Conservation (phyloP, 2,113 vertebrate species). For the Pandion haliaetus region DNA sequence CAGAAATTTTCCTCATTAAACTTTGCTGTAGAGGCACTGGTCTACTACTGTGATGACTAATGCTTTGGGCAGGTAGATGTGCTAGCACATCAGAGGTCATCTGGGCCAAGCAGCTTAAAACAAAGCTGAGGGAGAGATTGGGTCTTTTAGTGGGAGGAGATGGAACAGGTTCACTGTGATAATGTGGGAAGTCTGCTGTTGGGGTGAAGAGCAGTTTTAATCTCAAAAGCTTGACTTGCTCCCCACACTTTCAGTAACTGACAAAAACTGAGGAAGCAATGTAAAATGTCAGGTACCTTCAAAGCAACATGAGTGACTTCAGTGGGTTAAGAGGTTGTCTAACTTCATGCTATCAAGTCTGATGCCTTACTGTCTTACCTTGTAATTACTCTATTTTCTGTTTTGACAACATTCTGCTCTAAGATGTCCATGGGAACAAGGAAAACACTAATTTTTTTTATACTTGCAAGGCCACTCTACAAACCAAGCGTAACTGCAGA, state of each 20-base stretch:
- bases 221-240: neutral
- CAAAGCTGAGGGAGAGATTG: neutral
- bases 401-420: neutral
- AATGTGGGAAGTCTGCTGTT: neutral
- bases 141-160: neutral
- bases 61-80: neutral
- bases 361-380: neutral
- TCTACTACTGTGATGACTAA: neutral
- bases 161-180: neutral
- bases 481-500: neutral
- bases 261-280: neutral
- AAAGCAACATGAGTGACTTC: neutral
- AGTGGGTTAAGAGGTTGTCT: neutral
- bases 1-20: neutral
- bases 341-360: neutral
- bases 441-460: neutral
- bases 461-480: neutral
- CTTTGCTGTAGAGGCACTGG: neutral
- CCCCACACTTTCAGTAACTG: fast-evolving
- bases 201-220: neutral
- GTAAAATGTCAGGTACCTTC: neutral
- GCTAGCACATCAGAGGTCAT: neutral
- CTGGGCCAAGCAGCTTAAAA: neutral
- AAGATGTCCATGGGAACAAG: neutral
- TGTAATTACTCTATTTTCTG: neutral